These are phyloP conservation scores for Procapra przewalskii DNA, from an alignment of 2,113 vertebrate species.

Conservation along the genomic window DNA sequence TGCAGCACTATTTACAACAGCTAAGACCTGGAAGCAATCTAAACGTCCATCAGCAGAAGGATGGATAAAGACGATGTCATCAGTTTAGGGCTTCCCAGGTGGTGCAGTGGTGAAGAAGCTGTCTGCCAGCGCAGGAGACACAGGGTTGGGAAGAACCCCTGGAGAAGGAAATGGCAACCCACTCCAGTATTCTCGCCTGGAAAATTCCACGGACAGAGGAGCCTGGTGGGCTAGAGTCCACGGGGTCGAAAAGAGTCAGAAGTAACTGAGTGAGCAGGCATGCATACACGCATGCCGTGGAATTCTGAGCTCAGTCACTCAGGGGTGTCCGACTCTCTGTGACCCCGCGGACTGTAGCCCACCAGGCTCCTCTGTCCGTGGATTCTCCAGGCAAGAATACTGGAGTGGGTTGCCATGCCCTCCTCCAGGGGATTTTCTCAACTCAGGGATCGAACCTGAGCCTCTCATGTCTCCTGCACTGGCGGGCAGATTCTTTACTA, in stretches of 20 bases:
- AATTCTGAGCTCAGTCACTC: background rate
- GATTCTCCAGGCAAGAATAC: background rate
- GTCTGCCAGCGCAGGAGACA: background rate
- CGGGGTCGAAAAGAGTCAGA: background rate
- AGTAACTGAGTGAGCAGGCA: background rate
- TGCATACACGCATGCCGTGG: fast-evolving
- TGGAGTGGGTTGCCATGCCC: background rate
- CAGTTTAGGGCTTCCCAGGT: background rate
- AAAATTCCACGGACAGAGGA: background rate
- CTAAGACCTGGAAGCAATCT: background rate
- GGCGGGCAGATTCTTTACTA: background rate
- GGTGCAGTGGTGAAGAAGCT: background rate
- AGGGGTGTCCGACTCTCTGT: background rate
- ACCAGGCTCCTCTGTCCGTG: background rate
- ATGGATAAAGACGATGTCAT: background rate
- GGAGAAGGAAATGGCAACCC: background rate
- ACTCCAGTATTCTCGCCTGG: background rate
- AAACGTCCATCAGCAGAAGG: background rate
- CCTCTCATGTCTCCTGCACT: background rate
- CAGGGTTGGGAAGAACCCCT: background rate
- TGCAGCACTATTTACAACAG: background rate
- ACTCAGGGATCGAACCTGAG: background rate
- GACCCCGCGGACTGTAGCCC: background rate
- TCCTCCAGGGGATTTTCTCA: background rate
- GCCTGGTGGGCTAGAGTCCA: background rate